Evolutionary conservation across 2,113 vertebrate genomes (phyloP).

Genomic region (Micromys minutus): DNA sequence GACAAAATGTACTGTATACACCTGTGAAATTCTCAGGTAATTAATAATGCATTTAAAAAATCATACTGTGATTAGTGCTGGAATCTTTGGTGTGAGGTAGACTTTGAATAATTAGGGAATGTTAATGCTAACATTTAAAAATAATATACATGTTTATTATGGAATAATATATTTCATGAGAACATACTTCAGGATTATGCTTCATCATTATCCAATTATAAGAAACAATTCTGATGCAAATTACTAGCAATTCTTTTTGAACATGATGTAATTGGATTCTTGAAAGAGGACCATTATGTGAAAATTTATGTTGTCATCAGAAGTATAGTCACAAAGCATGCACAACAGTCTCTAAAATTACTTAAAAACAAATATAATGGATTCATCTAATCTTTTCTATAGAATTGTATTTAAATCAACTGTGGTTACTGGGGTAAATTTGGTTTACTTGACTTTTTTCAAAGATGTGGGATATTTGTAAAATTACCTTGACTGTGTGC

Average conservation of each 20-base stretch:
- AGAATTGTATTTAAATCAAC: neutral
- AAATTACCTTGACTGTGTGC: neutral
- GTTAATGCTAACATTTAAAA: neutral
- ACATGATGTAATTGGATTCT: constrained; percentile 30
- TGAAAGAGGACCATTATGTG: neutral
- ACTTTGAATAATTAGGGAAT: neutral
- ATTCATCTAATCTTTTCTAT: neutral
- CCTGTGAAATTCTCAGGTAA: neutral
- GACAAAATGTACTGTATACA: neutral
- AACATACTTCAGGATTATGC: neutral
- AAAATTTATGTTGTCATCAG: neutral
- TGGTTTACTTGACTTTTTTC: neutral
- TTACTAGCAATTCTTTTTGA: constrained; percentile 29
- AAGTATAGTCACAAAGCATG: neutral
- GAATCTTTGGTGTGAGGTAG: neutral
- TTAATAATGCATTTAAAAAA: neutral
- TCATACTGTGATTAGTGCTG: neutral
- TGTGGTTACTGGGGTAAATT: neutral
- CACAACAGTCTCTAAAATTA: neutral
- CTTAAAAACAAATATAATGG: neutral
- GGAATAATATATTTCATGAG: constrained; percentile 7
- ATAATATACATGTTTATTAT: constrained; percentile 16
- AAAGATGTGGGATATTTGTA: neutral
- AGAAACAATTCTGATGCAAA: constrained; percentile 40
- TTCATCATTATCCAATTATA: constrained; percentile 2